Percentiles rank a stretch among this genome's conserved stretches.
phyloP scores from a whole-genome alignment of 1,140 invertebrate genomes.

The Melitaea cinxia region DNA sequence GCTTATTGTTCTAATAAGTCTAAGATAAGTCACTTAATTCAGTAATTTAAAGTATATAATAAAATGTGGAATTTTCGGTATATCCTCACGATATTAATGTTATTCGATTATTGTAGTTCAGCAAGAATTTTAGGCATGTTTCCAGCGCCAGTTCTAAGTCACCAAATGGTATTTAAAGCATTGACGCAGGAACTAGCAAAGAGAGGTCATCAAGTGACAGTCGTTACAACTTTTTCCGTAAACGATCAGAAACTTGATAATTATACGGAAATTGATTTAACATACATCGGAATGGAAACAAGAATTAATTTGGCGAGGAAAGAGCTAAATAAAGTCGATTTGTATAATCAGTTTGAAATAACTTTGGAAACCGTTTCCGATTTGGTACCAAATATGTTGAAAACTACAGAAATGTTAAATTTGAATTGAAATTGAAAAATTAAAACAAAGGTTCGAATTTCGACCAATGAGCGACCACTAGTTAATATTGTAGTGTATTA shows the following conservation, averaged over 20 bases:
- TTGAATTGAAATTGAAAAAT: no score
- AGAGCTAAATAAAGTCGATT: constrained; percentile 16
- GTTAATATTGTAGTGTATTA: no score
- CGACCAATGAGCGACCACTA: no score
- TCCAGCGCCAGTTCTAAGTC: constrained; percentile 80
- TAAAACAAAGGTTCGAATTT: no score
- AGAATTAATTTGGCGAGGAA: constrained; percentile 12
- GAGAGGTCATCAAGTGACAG: constrained; percentile 76
- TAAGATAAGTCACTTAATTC: no score
- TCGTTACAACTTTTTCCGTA: constrained; percentile 61
- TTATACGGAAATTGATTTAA: constrained; percentile 55
- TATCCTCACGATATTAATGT: no score
- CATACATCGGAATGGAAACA: constrained; percentile 35
- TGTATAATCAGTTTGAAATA: constrained; percentile 2
- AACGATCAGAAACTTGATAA: constrained; percentile 44
- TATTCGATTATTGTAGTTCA: background rate
- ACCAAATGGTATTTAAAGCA: constrained; percentile 79
- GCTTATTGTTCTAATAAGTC: no score
- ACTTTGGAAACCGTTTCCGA: background rate
- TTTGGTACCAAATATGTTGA: background rate
- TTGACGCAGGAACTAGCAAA: constrained; percentile 69
- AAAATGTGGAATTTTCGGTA: no score
- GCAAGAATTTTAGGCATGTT: constrained; percentile 78
- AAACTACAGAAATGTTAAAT: constrained; percentile 31
- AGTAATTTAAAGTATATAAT: no score